These are phyloP conservation scores for Nothocercus nigrocapillus DNA, from an alignment of 2,113 vertebrate genomes.

Conservation along the genomic window DNA sequence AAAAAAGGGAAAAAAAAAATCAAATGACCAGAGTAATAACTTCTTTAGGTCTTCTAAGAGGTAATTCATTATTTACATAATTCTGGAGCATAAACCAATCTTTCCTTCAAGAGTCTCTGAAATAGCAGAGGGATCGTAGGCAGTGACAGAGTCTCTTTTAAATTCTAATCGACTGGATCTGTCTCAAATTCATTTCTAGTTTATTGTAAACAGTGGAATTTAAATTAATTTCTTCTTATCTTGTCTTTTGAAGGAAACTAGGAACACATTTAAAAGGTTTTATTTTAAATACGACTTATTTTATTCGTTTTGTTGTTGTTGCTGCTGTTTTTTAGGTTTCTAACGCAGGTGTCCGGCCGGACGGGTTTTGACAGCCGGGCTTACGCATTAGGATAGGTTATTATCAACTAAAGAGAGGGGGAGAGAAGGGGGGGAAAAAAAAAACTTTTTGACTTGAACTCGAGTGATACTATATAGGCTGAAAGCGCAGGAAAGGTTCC, in stretches of 20 bases:
- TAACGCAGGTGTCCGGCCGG: background rate
- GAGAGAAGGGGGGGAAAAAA: background rate
- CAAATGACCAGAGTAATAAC: conserved; percentile 71
- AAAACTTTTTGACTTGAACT: conserved; percentile 81
- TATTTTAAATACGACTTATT: conserved; percentile 46
- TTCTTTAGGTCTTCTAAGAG: conserved; percentile 76
- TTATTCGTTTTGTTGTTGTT: background rate
- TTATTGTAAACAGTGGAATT: conserved; percentile 73
- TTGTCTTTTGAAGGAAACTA: conserved; percentile 68
- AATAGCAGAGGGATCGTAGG: conserved; percentile 64
- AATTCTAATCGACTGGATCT: conserved; percentile 73
- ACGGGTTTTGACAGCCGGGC: conserved; percentile 45
- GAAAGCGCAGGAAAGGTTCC: conserved; percentile 84
- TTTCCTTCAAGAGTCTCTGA: conserved; percentile 66
- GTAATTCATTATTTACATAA: conserved; percentile 77
- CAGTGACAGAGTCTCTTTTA: conserved; percentile 50
- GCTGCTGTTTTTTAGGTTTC: background rate
- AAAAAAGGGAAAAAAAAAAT: conserved; percentile 8
- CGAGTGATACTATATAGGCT: conserved; percentile 82
- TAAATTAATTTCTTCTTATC: conserved; percentile 74
- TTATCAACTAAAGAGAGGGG: conserved; percentile 67
- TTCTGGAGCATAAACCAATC: conserved; percentile 72
- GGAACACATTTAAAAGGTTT: conserved; percentile 45
- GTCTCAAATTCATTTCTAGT: conserved; percentile 57
- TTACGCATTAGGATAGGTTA: conserved; percentile 61